These are phyloP conservation scores for Cheilosia variabilis DNA, from an alignment of 2,888 invertebrate genomes.

Conservation along the genomic window DNA sequence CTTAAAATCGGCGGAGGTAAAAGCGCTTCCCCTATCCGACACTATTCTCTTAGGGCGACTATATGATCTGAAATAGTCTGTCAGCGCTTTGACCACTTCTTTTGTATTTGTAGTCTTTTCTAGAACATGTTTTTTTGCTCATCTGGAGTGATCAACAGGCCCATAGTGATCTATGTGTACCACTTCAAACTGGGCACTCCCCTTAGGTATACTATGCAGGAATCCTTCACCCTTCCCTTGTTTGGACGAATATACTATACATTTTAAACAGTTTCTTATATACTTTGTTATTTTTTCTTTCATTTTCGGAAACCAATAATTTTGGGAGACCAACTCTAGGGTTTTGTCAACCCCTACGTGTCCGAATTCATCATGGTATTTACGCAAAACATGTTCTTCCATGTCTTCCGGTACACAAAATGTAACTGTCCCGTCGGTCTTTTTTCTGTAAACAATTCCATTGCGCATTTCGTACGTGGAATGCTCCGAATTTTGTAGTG, in stretches of 20 bases:
- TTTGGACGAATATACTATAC: slow-evolving; percentile 6
- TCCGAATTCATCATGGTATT: slow-evolving; percentile 65
- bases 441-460: slow-evolving; percentile 31
- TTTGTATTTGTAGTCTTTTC: slow-evolving; percentile 12
- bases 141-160: background rate
- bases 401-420: slow-evolving; percentile 37
- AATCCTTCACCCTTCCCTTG: background rate
- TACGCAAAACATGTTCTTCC: slow-evolving; percentile 20
- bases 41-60: slow-evolving; percentile 11
- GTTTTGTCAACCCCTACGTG: slow-evolving; percentile 42
- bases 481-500: slow-evolving; percentile 30
- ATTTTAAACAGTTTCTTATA: slow-evolving; percentile 13
- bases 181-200: background rate
- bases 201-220: slow-evolving; percentile 18
- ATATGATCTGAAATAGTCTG: slow-evolving; percentile 24
- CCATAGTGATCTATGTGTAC: background rate
- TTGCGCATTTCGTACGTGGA: slow-evolving; percentile 22
- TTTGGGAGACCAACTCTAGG: slow-evolving; percentile 9
- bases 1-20: slow-evolving; percentile 3
- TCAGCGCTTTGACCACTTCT: slow-evolving; percentile 2
- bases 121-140: slow-evolving; percentile 1
- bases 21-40: slow-evolving; percentile 5
- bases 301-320: slow-evolving; percentile 23
- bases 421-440: background rate
- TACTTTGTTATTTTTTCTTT: slow-evolving; percentile 1